Percentiles rank a stretch among this genome's conserved stretches.
These are phyloP conservation scores for Dastarcus helophoroides DNA, from an alignment of 2,888 invertebrate genomes.

Conservation along the genomic window DNA sequence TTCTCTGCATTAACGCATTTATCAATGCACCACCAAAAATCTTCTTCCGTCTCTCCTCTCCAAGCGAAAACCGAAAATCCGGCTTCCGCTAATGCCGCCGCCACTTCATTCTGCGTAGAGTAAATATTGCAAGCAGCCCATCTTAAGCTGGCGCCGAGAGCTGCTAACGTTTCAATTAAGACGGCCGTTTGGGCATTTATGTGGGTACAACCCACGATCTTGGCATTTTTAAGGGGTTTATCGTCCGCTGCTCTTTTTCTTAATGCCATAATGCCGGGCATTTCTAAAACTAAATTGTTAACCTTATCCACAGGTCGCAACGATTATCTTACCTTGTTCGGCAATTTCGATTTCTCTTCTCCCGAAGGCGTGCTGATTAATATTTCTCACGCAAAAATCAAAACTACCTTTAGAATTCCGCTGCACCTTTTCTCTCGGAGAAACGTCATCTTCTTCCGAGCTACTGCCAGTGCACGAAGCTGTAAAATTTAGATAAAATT, in stretches of 20 bases:
- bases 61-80: constrained; percentile 88
- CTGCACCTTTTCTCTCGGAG: constrained; percentile 87
- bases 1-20: constrained; percentile 82
- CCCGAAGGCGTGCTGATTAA: constrained; percentile 88
- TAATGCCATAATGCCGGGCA: constrained; percentile 96
- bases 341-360: constrained; percentile 95
- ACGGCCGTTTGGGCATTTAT: constrained; percentile 98
- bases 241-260: constrained; percentile 85
- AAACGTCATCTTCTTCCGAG: constrained; percentile 87
- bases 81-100: constrained; percentile 87
- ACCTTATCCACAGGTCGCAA: too few relatives aligned
- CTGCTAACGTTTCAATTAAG: constrained; percentile 77
- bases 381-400: constrained; percentile 90
- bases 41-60: constrained; percentile 95
- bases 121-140: constrained; percentile 98
- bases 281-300: constrained; percentile 52
- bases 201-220: constrained; percentile 92
- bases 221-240: constrained; percentile 89
- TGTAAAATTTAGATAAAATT: constrained; percentile 15
- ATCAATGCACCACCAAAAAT: constrained; percentile 99
- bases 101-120: constrained; percentile 96
- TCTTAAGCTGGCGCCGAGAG: constrained; percentile 81
- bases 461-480: constrained; percentile 66
- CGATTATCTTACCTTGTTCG: constrained; percentile 89
- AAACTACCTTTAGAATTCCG: constrained; percentile 72